Conservation (phyloP, 2,797 vertebrate species). For the Pangasius macronema region DNA sequence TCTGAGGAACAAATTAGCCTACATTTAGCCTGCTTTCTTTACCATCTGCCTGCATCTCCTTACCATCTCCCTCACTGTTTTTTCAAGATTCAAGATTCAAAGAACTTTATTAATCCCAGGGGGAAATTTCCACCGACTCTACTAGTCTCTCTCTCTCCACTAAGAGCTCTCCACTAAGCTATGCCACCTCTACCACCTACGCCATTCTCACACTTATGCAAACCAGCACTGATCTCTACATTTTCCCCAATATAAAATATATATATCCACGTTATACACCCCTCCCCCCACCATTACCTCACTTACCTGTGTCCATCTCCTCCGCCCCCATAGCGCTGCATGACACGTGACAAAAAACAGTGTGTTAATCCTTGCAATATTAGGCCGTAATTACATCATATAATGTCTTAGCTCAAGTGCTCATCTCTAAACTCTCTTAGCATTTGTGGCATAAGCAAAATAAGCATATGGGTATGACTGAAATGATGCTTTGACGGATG, state of each 20-base stretch:
- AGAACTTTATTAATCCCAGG: too few species aligned
- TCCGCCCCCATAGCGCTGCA: constrained; percentile 78
- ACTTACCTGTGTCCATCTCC: constrained; percentile 74
- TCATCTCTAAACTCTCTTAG: neutral
- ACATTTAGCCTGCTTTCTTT: neutral
- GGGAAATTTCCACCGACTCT: neutral
- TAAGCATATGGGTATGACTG: neutral
- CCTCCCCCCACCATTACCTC: constrained; percentile 5
- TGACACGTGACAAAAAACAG: constrained; percentile 55
- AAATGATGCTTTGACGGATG: neutral
- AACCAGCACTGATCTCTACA: neutral
- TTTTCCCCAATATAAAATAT: neutral
- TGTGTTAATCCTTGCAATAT: neutral
- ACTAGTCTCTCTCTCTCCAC: too few species aligned
- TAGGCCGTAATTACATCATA: neutral
- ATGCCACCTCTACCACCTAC: neutral
- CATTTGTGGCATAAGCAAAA: neutral
- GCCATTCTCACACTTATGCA: neutral
- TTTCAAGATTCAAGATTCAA: too few species aligned
- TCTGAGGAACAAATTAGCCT: neutral
- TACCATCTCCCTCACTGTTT: neutral
- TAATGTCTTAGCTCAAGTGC: neutral
- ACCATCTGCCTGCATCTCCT: neutral
- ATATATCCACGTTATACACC: neutral
- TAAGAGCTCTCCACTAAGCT: neutral